Conservation (phyloP, 2,888 invertebrate genomes). For the Myathropa florea region DNA sequence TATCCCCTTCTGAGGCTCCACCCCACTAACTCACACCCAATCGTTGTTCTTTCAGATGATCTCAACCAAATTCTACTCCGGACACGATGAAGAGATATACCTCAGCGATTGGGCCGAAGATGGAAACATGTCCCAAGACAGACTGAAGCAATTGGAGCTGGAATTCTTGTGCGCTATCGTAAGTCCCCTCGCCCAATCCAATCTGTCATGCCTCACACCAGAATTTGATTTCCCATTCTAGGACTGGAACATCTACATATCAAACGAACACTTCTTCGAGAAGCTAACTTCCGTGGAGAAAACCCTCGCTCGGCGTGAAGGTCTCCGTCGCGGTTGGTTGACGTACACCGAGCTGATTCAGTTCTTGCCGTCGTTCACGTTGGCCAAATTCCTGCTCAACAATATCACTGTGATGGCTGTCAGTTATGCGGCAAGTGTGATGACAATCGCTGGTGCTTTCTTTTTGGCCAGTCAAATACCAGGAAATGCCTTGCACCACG, state of each 20-base stretch:
- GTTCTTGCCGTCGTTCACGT: constrained; percentile 78
- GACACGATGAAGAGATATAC: constrained; percentile 91
- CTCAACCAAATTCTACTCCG: constrained; percentile 97
- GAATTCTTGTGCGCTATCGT: constrained; percentile 95
- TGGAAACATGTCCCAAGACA: constrained; percentile 86
- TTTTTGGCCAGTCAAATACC: constrained; percentile 82
- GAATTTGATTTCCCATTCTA: constrained; percentile 69
- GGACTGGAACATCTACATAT: constrained; percentile 94
- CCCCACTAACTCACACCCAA: no score
- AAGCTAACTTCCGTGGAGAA: constrained; percentile 87
- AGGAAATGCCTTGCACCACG: constrained; percentile 80
- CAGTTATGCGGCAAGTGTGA: constrained; percentile 80
- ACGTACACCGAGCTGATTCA: constrained; percentile 90
- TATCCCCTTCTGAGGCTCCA: background rate
- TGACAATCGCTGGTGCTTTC: constrained; percentile 80
- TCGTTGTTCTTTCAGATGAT: constrained; percentile 89
- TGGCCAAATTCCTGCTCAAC: constrained; percentile 78
- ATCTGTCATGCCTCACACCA: constrained; percentile 9
- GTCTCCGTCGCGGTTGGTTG: constrained; percentile 88
- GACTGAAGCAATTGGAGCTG: constrained; percentile 91
- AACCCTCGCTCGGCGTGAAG: constrained; percentile 88
- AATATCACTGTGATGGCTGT: constrained; percentile 78
- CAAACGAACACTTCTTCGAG: constrained; percentile 87
- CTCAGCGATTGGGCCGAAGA: constrained; percentile 96
- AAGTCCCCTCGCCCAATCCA: constrained; percentile 79